Conservation (phyloP, 2,888 invertebrate species). For the Julus scanicus region DNA sequence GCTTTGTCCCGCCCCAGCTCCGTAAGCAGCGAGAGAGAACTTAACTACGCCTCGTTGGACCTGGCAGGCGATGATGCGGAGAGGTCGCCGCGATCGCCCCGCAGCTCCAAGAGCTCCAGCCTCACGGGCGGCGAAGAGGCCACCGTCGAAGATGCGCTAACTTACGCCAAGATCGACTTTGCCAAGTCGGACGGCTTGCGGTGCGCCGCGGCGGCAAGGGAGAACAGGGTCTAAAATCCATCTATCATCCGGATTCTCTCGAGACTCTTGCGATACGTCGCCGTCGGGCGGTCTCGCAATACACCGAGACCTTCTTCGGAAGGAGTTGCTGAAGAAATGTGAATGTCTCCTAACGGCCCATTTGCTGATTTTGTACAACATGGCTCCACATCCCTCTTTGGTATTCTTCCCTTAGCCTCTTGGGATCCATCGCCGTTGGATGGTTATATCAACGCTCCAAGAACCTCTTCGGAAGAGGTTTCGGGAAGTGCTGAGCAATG, state of each 20-base stretch:
- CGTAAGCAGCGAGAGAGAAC: slow-evolving; percentile 67
- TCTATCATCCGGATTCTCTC: background rate
- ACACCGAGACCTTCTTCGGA: too few species aligned
- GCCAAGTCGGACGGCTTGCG: slow-evolving; percentile 64
- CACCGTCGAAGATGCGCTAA: slow-evolving; percentile 55
- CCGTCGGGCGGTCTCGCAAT: too few species aligned
- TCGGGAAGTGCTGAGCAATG: too few species aligned
- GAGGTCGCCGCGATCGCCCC: slow-evolving; percentile 27
- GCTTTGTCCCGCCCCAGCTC: slow-evolving; percentile 60
- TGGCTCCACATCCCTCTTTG: too few species aligned
- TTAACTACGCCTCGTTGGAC: slow-evolving; percentile 67
- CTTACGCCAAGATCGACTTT: slow-evolving; percentile 66
- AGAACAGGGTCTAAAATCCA: slow-evolving; percentile 9
- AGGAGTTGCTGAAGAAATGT: too few species aligned
- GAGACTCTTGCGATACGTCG: too few species aligned
- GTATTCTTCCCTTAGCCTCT: too few species aligned
- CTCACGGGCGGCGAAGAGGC: background rate
- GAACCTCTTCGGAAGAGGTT: too few species aligned
- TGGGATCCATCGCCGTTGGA: too few species aligned
- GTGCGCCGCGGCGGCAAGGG: background rate
- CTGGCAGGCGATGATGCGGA: slow-evolving; percentile 59
- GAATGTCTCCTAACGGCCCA: too few species aligned
- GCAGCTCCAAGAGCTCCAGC: background rate
- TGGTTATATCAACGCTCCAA: too few species aligned
- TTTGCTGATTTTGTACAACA: too few species aligned